Conservation (phyloP, 2,797 vertebrate genomes). For the Tangara arthus region DNA sequence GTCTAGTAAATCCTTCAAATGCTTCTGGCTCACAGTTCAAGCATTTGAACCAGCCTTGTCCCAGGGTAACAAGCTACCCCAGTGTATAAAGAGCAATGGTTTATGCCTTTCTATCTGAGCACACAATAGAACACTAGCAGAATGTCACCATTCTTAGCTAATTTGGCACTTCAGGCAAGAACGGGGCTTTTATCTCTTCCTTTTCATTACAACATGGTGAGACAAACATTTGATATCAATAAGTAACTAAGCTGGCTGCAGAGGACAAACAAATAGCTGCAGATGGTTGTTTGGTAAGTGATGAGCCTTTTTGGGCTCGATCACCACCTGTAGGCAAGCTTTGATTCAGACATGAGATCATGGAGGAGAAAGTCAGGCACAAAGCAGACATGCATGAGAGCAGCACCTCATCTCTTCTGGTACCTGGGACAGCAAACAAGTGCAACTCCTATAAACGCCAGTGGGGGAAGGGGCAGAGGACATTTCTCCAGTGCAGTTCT, state of each 20-base stretch:
- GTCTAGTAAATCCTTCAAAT: slow-evolving; percentile 6
- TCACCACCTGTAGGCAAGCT: slow-evolving; percentile 60
- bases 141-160: slow-evolving; percentile 26
- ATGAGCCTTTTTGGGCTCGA: slow-evolving; percentile 28
- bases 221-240: slow-evolving; percentile 41
- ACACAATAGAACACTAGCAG: neutral
- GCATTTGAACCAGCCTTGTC: neutral
- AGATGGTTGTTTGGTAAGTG: slow-evolving; percentile 22
- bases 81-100: neutral
- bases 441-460: neutral
- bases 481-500: neutral
- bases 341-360: slow-evolving; percentile 21
- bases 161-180: slow-evolving; percentile 48
- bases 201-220: slow-evolving; percentile 36
- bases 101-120: neutral
- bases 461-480: neutral
- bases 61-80: neutral
- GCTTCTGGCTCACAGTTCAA: neutral
- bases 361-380: neutral
- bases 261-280: slow-evolving; percentile 45
- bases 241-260: slow-evolving; percentile 43
- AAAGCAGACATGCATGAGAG: neutral
- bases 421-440: slow-evolving; percentile 21
- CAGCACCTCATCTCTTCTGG: neutral
- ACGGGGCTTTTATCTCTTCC: slow-evolving; percentile 9